A percentile compares a stretch with the other conserved stretches of the same genome.
Conservation (phyloP, 2,888 invertebrate genomes). For the Malthinus seriepunctatus region DNA sequence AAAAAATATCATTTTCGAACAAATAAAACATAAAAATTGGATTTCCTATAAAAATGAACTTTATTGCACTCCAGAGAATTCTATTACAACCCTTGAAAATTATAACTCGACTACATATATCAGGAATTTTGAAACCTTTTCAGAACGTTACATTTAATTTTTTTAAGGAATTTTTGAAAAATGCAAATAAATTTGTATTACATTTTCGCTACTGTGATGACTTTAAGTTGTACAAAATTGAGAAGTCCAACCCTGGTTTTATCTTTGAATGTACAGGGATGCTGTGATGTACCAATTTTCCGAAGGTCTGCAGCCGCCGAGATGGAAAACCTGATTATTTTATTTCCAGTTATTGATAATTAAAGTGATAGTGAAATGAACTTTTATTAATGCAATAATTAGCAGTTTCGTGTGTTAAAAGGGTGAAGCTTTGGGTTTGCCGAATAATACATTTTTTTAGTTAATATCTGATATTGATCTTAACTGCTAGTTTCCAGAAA, state of each 20-base stretch:
- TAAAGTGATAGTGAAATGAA: conserved; percentile 31
- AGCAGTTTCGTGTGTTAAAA: conserved; percentile 10
- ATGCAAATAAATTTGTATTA: too few species aligned
- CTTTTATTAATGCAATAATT: conserved; percentile 6
- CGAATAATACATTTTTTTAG: background rate
- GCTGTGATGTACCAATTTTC: conserved; percentile 48
- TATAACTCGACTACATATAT: too few species aligned
- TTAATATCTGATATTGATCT: conserved; percentile 19
- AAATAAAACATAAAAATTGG: too few species aligned
- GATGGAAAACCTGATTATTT: conserved; percentile 47
- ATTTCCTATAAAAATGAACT: background rate
- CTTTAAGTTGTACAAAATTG: background rate
- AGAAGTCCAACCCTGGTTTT: conserved; percentile 30
- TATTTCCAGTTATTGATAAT: conserved; percentile 37
- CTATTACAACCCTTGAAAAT: background rate
- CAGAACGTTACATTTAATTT: too few species aligned
- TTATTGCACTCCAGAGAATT: background rate
- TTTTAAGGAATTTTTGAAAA: too few species aligned
- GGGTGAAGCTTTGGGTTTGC: background rate
- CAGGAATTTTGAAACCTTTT: too few species aligned
- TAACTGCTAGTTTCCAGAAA: conserved; percentile 21
- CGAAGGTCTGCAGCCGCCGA: conserved; percentile 47
- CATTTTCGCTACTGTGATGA: too few species aligned
- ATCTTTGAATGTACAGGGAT: conserved; percentile 40
- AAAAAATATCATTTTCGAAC: background rate